These are phyloP conservation scores for Microcebus lehilahytsara DNA, from an alignment of 2,113 vertebrate species.

Conservation along the genomic window DNA sequence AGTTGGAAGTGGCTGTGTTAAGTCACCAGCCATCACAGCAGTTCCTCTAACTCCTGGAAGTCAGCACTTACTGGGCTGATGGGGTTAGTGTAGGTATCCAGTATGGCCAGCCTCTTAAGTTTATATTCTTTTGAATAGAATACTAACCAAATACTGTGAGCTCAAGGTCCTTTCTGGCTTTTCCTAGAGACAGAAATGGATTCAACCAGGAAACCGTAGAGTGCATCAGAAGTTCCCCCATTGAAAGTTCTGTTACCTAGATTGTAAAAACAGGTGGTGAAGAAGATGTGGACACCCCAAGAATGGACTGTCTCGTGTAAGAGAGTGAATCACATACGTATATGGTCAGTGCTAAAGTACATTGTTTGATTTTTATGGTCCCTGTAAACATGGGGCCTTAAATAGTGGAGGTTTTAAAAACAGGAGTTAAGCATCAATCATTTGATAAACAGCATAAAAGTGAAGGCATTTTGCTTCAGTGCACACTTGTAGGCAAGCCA, in stretches of 20 bases:
- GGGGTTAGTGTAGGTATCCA: background rate
- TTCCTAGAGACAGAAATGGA: constrained; percentile 92
- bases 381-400: background rate
- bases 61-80: accelerated
- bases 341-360: background rate
- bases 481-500: background rate
- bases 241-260: constrained; percentile 97
- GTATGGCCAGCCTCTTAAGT: background rate
- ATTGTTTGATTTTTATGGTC: background rate
- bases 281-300: background rate
- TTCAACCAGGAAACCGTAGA: constrained; percentile 96
- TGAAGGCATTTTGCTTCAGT: background rate
- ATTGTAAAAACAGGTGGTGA: constrained; percentile 40
- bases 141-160: constrained; percentile 95
- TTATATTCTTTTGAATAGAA: background rate
- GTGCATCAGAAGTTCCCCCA: constrained; percentile 98
- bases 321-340: background rate
- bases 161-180: constrained; percentile 95
- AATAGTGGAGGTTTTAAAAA: background rate
- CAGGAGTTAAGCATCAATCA: background rate
- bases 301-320: accelerated
- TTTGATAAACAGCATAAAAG: background rate
- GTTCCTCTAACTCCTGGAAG: background rate
- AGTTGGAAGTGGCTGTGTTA: background rate
- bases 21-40: background rate